phyloP scores from a whole-genome alignment of 2,797 vertebrate species.

The Cuniculus paca region DNA sequence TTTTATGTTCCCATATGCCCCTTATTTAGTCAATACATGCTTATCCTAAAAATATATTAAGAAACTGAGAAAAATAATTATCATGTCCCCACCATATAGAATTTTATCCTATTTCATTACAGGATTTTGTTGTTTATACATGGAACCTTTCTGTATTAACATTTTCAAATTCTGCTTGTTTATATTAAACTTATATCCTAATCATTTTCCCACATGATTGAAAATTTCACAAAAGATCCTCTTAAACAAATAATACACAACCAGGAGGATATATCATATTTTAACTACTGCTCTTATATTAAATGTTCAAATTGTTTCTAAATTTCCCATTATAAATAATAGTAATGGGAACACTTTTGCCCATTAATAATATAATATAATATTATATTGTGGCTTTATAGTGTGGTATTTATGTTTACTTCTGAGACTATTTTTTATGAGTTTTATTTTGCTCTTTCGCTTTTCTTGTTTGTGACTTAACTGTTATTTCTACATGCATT shows the following conservation, averaged over 20 bases:
- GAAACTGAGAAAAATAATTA: constrained; percentile 31
- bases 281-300: not conserved
- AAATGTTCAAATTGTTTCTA: constrained; percentile 34
- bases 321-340: not conserved
- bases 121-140: not conserved
- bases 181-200: not conserved
- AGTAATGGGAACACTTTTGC: not conserved
- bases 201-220: not conserved
- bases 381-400: not conserved
- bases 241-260: not conserved
- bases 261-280: not conserved
- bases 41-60: not conserved
- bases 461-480: not conserved
- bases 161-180: not conserved
- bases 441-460: not conserved
- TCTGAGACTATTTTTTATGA: not conserved
- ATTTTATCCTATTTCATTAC: not conserved
- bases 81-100: not conserved
- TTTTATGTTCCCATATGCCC: not conserved
- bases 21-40: not conserved
- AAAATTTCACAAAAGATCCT: not conserved
- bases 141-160: not conserved
- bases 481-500: not conserved
- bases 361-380: not conserved
- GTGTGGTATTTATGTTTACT: not conserved